phyloP scores from a whole-genome alignment of 2,888 invertebrate genomes.

The Rapana venosa region DNA sequence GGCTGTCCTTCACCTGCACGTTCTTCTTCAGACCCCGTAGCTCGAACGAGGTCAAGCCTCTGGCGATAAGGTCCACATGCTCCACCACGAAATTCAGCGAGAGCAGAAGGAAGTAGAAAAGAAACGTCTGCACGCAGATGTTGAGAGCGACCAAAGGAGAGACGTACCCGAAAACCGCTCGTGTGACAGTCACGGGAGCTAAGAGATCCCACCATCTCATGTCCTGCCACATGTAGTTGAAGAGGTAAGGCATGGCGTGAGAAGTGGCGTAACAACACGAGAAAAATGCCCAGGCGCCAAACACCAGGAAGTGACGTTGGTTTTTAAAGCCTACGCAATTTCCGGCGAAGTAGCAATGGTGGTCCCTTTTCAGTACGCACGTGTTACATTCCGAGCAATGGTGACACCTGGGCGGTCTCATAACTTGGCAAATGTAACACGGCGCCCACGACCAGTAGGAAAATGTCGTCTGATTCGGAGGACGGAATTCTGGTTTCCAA shows the following conservation, averaged over 20 bases:
- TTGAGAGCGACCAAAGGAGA: slow-evolving; percentile 52
- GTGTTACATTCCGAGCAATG: slow-evolving; percentile 71
- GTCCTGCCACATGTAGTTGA: slow-evolving; percentile 46
- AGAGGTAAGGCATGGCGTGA: slow-evolving; percentile 53
- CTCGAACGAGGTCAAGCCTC: slow-evolving; percentile 71
- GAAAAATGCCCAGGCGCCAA: slow-evolving; percentile 67
- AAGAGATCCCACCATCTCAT: slow-evolving; percentile 62
- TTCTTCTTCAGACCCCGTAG: slow-evolving; percentile 54
- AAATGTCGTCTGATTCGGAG: slow-evolving; percentile 50
- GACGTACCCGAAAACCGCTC: slow-evolving; percentile 59
- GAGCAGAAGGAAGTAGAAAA: slow-evolving; percentile 62
- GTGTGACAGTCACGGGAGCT: slow-evolving; percentile 60
- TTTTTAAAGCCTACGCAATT: slow-evolving; percentile 73
- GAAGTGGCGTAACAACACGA: slow-evolving; percentile 60
- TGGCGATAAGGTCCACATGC: slow-evolving; percentile 53
- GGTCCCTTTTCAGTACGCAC: slow-evolving; percentile 75
- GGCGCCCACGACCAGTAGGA: slow-evolving; percentile 76
- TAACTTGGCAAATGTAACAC: slow-evolving; percentile 66
- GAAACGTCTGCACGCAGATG: slow-evolving; percentile 60
- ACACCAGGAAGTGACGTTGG: slow-evolving; percentile 71
- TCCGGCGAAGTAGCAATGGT: slow-evolving; percentile 76
- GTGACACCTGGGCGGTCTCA: slow-evolving; percentile 73
- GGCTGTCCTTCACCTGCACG: slow-evolving; percentile 61
- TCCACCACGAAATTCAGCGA: slow-evolving; percentile 62
- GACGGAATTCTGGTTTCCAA: not conserved